These are phyloP conservation scores for Anthopleura xanthogrammica DNA, from an alignment of 92 coral and sea anemone genomes.

Conservation along the genomic window DNA sequence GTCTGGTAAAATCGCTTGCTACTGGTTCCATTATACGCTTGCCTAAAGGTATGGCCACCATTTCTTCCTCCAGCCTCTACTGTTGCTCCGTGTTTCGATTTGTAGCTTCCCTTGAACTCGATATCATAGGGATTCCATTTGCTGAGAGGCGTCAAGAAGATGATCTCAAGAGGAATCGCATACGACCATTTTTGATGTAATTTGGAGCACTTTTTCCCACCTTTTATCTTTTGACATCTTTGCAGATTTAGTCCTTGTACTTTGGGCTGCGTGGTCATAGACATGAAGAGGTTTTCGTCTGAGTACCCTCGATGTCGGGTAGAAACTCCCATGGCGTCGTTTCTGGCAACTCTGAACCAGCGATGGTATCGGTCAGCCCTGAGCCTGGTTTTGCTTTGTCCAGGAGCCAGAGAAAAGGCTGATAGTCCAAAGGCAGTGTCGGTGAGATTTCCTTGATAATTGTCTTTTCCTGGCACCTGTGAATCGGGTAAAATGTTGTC, in stretches of 20 bases:
- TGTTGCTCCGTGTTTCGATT: conserved; percentile 49
- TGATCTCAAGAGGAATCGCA: conserved; percentile 91
- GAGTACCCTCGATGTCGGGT: conserved; percentile 80
- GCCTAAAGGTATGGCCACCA: conserved; percentile 31
- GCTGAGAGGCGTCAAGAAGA: conserved; percentile 82
- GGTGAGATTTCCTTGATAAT: conserved; percentile 60
- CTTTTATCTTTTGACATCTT: neutral
- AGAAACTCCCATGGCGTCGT: conserved; percentile 89
- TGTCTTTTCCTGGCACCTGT: conserved; percentile 88
- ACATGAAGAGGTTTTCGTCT: conserved; percentile 81
- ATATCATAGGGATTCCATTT: conserved; percentile 87
- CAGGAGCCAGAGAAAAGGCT: conserved; percentile 65
- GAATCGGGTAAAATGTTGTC: neutral
- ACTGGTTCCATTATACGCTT: conserved; percentile 69
- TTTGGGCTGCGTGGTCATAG: conserved; percentile 86
- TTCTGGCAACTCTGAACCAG: conserved; percentile 69
- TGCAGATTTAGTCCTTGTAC: conserved; percentile 59
- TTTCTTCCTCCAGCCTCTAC: conserved; percentile 61
- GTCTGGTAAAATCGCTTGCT: conserved; percentile 59
- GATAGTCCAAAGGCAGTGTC: conserved; percentile 74
- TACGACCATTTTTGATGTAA: conserved; percentile 73
- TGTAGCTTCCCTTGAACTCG: conserved; percentile 67
- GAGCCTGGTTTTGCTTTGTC: conserved; percentile 41
- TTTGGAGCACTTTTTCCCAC: conserved; percentile 31
- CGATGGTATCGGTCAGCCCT: conserved; percentile 85